Evolutionary conservation across 30 jellyfish, hydroid and myxozoan genomes (phyloP).

Genomic region (Aurelia aurita complex sp. Pacific): DNA sequence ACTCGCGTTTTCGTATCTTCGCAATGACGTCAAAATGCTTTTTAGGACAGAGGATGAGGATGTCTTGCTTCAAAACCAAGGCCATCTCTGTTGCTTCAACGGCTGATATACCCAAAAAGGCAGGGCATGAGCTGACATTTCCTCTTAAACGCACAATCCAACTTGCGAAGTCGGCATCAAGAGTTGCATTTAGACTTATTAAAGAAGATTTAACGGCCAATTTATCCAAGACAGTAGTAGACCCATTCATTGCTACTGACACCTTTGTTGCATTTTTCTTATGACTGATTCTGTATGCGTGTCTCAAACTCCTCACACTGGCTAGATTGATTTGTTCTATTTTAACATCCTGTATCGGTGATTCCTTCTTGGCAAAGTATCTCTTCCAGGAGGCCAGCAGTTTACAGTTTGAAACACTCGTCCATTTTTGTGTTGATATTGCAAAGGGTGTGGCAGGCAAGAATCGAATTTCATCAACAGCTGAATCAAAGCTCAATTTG

Average conservation of each 20-base stretch:
- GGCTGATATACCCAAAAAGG: not conserved
- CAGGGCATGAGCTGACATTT: conserved; percentile 34
- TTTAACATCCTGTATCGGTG: not conserved
- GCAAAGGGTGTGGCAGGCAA: conserved; percentile 30
- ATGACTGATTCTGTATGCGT: conserved; percentile 10
- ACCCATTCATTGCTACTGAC: not conserved
- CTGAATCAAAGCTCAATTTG: not conserved
- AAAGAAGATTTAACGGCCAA: not conserved
- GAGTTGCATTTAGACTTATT: conserved; percentile 7
- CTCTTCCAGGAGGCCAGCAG: conserved; percentile 19
- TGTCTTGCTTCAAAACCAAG: conserved; percentile 22
- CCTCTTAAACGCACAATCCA: conserved; percentile 36
- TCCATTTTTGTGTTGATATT: conserved; percentile 7
- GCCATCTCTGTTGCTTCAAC: conserved; percentile 28
- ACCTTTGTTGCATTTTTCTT: not conserved
- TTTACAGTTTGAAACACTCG: conserved; percentile 12
- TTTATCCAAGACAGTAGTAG: conserved; percentile 6
- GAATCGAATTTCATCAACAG: not conserved
- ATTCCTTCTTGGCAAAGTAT: not conserved
- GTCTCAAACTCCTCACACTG: not conserved
- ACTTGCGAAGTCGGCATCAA: not conserved
- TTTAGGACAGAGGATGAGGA: conserved; percentile 31
- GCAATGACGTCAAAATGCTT: conserved; percentile 39
- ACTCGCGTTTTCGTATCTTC: conserved; percentile 10
- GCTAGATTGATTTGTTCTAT: not conserved